Percentiles rank a stretch among this genome's conserved stretches.
phyloP scores from a whole-genome alignment of 2,113 vertebrate genomes.

The Trogon surrucura region DNA sequence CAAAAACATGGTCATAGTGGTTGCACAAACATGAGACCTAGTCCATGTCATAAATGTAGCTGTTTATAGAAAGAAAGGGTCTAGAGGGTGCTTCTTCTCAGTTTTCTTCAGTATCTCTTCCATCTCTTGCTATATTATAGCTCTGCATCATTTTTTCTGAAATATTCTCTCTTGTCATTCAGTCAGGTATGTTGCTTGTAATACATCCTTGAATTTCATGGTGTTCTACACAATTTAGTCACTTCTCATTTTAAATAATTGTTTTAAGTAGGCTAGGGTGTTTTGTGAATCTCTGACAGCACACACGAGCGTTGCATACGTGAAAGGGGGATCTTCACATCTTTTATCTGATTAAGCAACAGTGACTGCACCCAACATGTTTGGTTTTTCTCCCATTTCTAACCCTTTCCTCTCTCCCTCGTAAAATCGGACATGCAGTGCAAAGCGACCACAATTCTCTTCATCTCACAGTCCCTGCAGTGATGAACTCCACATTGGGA shows the following conservation, averaged over 20 bases:
- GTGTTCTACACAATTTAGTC: neutral
- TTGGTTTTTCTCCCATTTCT: neutral
- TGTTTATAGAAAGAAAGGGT: neutral
- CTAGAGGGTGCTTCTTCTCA: neutral
- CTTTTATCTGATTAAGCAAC: neutral
- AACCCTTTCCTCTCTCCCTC: neutral
- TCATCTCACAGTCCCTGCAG: neutral
- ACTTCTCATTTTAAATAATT: neutral
- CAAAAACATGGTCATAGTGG: neutral
- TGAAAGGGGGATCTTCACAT: neutral
- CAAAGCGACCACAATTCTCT: rapidly evolving
- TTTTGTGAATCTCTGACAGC: neutral
- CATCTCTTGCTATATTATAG: neutral
- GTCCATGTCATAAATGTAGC: neutral
- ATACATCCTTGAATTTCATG: neutral
- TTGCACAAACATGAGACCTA: neutral
- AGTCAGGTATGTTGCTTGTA: neutral
- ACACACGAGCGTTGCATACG: neutral
- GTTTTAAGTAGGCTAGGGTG: neutral
- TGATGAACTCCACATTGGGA: neutral
- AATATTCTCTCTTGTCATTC: neutral
- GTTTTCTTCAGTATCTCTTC: neutral
- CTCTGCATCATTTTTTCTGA: neutral
- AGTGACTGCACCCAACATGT: neutral
- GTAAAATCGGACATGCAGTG: neutral